phyloP scores from a whole-genome alignment of 2,113 vertebrate species.

The Takifugu bimaculatus region DNA sequence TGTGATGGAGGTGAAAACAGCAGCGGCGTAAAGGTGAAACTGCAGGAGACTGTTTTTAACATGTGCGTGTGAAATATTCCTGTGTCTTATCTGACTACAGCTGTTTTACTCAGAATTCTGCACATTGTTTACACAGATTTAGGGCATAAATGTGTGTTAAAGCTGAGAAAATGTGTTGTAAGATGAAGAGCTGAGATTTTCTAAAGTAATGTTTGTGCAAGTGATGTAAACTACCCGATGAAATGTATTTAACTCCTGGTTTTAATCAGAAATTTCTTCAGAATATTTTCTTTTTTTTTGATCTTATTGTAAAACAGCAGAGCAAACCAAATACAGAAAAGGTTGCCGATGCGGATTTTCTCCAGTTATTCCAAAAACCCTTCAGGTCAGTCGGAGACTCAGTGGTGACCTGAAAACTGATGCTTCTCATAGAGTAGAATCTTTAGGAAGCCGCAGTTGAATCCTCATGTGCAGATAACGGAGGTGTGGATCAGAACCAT shows the following conservation, averaged over 20 bases:
- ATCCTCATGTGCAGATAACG: neutral
- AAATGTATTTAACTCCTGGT: too few species aligned
- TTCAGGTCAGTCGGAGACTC: neutral
- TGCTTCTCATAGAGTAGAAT: neutral
- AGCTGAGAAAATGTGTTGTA: neutral
- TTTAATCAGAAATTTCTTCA: too few species aligned
- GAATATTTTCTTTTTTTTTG: too few species aligned
- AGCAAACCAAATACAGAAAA: too few species aligned
- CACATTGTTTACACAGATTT: neutral
- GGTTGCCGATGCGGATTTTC: too few species aligned
- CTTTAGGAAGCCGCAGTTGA: neutral
- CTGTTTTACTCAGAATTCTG: neutral
- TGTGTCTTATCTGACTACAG: neutral
- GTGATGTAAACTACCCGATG: too few species aligned
- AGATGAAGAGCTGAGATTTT: neutral
- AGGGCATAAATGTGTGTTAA: neutral
- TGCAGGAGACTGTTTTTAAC: neutral
- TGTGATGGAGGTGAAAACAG: slow-evolving; percentile 1
- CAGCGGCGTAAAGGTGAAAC: neutral
- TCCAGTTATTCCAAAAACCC: too few species aligned
- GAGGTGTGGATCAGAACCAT: slow-evolving; percentile 48
- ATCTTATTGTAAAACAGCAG: too few species aligned
- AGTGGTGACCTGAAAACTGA: neutral
- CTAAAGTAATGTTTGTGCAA: too few species aligned
- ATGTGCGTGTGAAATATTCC: slow-evolving; percentile 15